Conservation (phyloP, 2,113 vertebrate genomes). For the Myotis lucifugus region DNA sequence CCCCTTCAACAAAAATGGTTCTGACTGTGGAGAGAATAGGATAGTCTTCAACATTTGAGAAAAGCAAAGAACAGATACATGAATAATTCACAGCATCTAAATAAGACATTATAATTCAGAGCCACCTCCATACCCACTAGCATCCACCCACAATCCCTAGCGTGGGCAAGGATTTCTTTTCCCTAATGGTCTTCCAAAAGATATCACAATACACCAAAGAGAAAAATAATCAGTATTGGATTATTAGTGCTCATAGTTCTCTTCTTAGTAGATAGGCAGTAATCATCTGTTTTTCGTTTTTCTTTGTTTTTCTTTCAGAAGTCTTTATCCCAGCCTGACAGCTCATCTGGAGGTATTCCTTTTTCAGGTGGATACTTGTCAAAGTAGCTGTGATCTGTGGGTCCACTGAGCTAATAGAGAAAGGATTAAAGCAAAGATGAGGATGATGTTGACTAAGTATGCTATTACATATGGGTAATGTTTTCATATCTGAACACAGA, state of each 20-base stretch:
- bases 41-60: background rate
- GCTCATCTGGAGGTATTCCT: constrained; percentile 92
- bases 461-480: background rate
- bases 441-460: background rate
- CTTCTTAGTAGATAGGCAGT: background rate
- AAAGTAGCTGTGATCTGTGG: constrained; percentile 94
- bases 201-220: background rate
- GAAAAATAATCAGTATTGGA: background rate
- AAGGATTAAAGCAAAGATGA: constrained; percentile 76
- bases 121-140: background rate
- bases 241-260: background rate
- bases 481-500: background rate
- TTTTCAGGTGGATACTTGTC: constrained; percentile 94
- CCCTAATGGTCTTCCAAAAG: constrained; percentile 6
- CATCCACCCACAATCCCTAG: background rate
- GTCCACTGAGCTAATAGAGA: constrained; percentile 89
- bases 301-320: constrained; percentile 85
- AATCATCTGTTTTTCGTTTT: background rate
- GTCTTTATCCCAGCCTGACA: constrained; percentile 96
- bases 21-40: background rate
- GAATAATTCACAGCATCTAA: constrained; percentile 46
- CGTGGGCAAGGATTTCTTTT: background rate
- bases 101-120: background rate
- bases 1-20: constrained; percentile 19
- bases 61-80: background rate